Percentiles rank a stretch among this genome's conserved stretches.
These are phyloP conservation scores for Austrofundulus limnaeus DNA, from an alignment of 2,113 vertebrate genomes.

Conservation along the genomic window DNA sequence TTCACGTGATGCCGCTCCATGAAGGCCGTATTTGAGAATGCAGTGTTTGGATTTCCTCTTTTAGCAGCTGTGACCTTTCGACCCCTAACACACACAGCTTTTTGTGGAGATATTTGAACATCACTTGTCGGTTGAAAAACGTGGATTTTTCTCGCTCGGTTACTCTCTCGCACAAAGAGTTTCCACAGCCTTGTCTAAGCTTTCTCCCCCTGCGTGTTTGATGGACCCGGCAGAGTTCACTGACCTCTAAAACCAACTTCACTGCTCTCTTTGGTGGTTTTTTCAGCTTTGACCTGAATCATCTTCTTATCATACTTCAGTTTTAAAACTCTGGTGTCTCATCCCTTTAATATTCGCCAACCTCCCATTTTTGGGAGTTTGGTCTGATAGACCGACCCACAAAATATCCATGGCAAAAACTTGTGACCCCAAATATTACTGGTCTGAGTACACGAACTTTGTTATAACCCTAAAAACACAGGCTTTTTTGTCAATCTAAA, in stretches of 20 bases:
- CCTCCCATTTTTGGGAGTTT: no score
- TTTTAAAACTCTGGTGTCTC: neutral
- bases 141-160: constrained; percentile 8
- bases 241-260: constrained; percentile 28
- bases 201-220: constrained; percentile 24
- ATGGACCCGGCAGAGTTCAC: constrained; percentile 16
- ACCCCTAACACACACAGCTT: constrained; percentile 28
- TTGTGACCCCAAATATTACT: no score
- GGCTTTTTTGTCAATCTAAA: no score
- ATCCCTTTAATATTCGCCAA: neutral
- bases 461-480: no score
- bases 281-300: constrained; percentile 7
- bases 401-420: no score
- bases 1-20: constrained; percentile 39
- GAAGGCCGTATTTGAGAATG: constrained; percentile 43
- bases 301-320: neutral
- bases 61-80: constrained; percentile 63
- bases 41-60: constrained; percentile 59
- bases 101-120: constrained; percentile 31
- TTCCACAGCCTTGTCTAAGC: constrained; percentile 52
- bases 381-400: no score
- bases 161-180: constrained; percentile 20
- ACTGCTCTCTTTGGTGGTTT: neutral
- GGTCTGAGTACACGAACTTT: no score
- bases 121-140: constrained; percentile 46